Base-by-base conservation (phyloP, 1,140 invertebrate species). In the Dendrolimus punctatus region DNA sequence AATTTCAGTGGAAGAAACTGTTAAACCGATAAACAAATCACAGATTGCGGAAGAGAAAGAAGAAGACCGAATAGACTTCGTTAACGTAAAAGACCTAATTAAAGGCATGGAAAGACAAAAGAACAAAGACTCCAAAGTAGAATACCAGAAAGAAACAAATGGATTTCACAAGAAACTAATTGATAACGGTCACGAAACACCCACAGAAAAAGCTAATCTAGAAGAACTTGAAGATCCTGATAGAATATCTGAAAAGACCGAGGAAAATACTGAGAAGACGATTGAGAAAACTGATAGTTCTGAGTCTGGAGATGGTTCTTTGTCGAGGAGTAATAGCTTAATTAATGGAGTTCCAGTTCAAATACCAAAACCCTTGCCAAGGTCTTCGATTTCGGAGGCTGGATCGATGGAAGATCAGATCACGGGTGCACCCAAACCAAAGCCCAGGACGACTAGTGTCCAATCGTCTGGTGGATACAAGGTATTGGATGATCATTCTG, bases 281-380 rank as follows among this genome's bases (percentile, higher is more conserved):
- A 46, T 65, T 6, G 71, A 68, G 5, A 74, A 64, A 44, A 53
- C 54, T 6, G 77, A 80, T 9, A 73, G 76, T 40, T 62, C 55
- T 5, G 81, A 85, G 37, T 85, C 79, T 2, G 64, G 62, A 4
- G 79, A 82, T 49, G 64, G 73, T 6, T 48, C 57, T 23, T 43
- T 83, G 2, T 84, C 83, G 0, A 66, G 79, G 5, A 86, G 83
- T 46, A 82, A 79, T 43, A 84, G 83, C 56, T 57, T 78, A 53
- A 70, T 77, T 0, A 86, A 86, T 40, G 81, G 80, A 4, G 69
- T 64, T 39, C 68, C 67, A 0, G 48, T 78, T 0, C 79, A 90
- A 38, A 92, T 92, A 6, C 94, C 94, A 0, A 95, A 94, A 70
- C 94, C 94, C 6, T 82, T 95, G 73, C 94, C 94, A 0, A 69